Evolutionary conservation across 2,113 vertebrate genomes (phyloP), one percentile per base, ranked within the genome.

Genomic region (Pollachius pollachius): DNA sequence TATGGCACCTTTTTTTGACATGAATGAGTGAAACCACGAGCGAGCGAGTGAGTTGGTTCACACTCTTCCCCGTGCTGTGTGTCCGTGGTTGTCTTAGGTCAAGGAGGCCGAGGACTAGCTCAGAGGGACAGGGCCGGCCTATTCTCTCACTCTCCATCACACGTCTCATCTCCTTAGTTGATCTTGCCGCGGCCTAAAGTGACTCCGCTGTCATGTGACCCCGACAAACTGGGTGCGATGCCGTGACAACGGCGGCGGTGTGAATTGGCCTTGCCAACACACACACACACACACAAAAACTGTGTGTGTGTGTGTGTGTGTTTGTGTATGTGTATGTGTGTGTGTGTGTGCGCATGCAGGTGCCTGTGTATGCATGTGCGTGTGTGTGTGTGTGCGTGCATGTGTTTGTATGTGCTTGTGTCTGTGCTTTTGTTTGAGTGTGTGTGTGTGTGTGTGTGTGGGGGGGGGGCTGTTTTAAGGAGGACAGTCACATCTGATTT

Each of bases 401-500:
- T 41, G 37, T 11, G 37, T 11, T 3, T 27, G 27, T 27, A 4
- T 27, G 27, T 27, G 27, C 4, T 2, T 27, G 27, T 27, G 27
- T 27, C 2, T 27, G 27, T 27, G 27, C 4, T 27, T 27, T 2
- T 27, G 27, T 27, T 27, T 27, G 27, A 3, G 27, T 27, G 27
- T 27, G 27, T 27, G 27, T 27, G 27, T 27, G 27, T 27, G 3
- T 41, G 37, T 41, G 37, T 41, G 37, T 67, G 67, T 76, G 65
- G 57, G 65, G 57, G 52, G 41, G 18, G 0, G 21, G 21, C 52
- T 25, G 77, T 71, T 75, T 81, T 82, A 77, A 85, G 87, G 73
- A 84, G 68, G 77, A 72, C 78, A 84, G 86, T 92, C 89, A 88
- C 84, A 85, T 86, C 71, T 73, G 71, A 89, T 92, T 89, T 88